phyloP scores from a whole-genome alignment of 2,888 invertebrate species.

The Volucella inanis region DNA sequence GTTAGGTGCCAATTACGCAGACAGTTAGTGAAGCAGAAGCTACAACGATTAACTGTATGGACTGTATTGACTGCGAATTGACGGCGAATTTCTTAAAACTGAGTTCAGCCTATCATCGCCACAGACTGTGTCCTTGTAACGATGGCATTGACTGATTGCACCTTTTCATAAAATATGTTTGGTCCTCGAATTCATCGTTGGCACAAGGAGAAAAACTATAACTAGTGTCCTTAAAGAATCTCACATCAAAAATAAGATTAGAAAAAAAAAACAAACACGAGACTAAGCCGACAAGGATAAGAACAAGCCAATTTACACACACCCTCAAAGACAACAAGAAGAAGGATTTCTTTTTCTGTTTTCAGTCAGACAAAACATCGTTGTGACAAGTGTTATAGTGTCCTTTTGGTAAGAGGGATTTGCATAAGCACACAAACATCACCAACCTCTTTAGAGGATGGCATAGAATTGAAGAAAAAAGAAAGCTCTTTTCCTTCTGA shows the following conservation, averaged over 20 bases:
- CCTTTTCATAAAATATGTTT: too few species aligned
- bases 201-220: conserved; percentile 19
- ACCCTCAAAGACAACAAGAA: conserved; percentile 28
- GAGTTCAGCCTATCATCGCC: too few species aligned
- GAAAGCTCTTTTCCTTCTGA: conserved; percentile 48
- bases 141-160: too few species aligned
- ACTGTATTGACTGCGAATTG: too few species aligned
- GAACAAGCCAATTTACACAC: conserved; percentile 67
- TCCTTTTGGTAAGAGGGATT: conserved; percentile 65
- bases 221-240: conserved; percentile 18
- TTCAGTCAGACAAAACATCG: conserved; percentile 23
- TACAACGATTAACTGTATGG: too few species aligned
- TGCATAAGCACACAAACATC: conserved; percentile 40
- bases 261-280: conserved; percentile 32
- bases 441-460: conserved; percentile 12
- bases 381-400: conserved; percentile 71
- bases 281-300: conserved; percentile 52
- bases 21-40: too few species aligned
- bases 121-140: too few species aligned
- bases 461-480: conserved; percentile 56
- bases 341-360: conserved; percentile 47
- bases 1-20: too few species aligned
- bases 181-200: too few species aligned
- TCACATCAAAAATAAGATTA: conserved; percentile 53
- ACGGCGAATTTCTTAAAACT: too few species aligned